These are phyloP conservation scores for Enteromius fasciolatus DNA, from an alignment of 2,797 vertebrate species.

Conservation along the genomic window DNA sequence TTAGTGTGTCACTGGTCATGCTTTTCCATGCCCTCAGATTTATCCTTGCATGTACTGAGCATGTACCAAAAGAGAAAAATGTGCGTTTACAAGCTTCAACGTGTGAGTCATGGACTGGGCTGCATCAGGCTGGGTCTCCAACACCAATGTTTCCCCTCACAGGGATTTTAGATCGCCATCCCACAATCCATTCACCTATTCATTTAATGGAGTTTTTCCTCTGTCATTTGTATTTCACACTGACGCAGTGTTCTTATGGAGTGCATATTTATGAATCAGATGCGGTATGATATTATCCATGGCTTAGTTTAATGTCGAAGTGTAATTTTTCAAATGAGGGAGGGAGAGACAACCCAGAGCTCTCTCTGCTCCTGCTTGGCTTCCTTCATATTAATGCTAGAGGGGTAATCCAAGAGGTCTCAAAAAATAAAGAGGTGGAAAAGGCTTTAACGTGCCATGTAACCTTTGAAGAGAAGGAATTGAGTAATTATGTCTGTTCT, in stretches of 20 bases:
- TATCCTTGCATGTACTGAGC: conserved; percentile 13
- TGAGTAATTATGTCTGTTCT: conserved; percentile 71
- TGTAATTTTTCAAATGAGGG: background rate
- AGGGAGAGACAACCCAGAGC: conserved; percentile 23
- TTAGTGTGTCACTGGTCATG: conserved; percentile 23
- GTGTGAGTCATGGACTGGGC: conserved; percentile 9
- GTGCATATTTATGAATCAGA: conserved; percentile 17
- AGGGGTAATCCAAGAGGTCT: conserved; percentile 54
- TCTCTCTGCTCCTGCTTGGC: conserved; percentile 52
- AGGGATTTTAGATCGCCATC: conserved; percentile 5
- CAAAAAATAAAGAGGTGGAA: conserved; percentile 71
- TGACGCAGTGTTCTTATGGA: background rate
- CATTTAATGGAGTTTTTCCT: background rate
- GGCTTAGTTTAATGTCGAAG: conserved; percentile 35
- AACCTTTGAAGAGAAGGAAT: conserved; percentile 75
- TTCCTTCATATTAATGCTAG: conserved; percentile 48
- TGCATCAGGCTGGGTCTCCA: background rate
- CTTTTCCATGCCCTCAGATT: conserved; percentile 26
- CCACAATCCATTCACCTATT: conserved; percentile 8
- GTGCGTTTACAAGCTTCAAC: conserved; percentile 9
- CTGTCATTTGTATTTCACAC: conserved; percentile 12
- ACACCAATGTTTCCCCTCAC: conserved; percentile 14
- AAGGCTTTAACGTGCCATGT: conserved; percentile 74
- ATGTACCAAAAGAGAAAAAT: conserved; percentile 31
- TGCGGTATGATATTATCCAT: conserved; percentile 6